Percentiles rank a stretch among this genome's conserved stretches.
phyloP scores from a whole-genome alignment of 2,113 vertebrate species.

The Gadus chalcogrammus region DNA sequence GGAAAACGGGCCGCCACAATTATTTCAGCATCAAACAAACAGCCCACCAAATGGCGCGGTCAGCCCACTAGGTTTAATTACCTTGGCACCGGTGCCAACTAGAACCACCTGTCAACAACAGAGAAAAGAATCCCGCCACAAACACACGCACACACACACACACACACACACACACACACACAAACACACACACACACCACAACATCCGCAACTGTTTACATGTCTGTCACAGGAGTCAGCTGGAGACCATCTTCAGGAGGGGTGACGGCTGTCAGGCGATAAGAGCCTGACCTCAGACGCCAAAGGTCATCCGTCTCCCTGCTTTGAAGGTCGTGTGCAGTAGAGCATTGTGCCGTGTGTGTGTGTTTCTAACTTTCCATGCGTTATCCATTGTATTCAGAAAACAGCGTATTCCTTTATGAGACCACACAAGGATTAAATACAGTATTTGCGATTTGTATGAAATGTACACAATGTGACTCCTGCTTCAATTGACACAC shows the following conservation, averaged over 20 bases:
- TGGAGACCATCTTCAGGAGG: conserved; percentile 54
- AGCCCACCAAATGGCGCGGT: conserved; percentile 86
- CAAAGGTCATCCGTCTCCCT: conserved; percentile 57
- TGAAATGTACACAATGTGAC: too few relatives aligned
- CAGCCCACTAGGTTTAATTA: conserved; percentile 85
- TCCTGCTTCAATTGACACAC: too few relatives aligned
- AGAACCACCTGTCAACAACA: conserved; percentile 93
- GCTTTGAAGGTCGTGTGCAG: conserved; percentile 28
- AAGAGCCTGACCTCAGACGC: conserved; percentile 63
- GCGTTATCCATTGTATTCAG: too few relatives aligned
- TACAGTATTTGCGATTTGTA: too few relatives aligned
- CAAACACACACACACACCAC: conserved; percentile 32
- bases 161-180: too few relatives aligned
- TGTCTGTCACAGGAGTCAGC: conserved; percentile 83
- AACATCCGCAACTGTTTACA: conserved; percentile 85
- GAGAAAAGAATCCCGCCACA: conserved; percentile 8
- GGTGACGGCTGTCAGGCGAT: conserved; percentile 53
- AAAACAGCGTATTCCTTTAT: too few relatives aligned
- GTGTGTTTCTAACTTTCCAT: too few relatives aligned
- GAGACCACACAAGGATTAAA: too few relatives aligned
- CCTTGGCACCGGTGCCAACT: conserved; percentile 83
- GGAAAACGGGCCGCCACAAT: conserved; percentile 71
- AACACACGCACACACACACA: too few relatives aligned
- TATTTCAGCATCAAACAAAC: conserved; percentile 78
- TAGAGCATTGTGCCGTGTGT: too few relatives aligned